phyloP scores from a whole-genome alignment of 2,113 vertebrate genomes.

The Chrysochloris asiatica region DNA sequence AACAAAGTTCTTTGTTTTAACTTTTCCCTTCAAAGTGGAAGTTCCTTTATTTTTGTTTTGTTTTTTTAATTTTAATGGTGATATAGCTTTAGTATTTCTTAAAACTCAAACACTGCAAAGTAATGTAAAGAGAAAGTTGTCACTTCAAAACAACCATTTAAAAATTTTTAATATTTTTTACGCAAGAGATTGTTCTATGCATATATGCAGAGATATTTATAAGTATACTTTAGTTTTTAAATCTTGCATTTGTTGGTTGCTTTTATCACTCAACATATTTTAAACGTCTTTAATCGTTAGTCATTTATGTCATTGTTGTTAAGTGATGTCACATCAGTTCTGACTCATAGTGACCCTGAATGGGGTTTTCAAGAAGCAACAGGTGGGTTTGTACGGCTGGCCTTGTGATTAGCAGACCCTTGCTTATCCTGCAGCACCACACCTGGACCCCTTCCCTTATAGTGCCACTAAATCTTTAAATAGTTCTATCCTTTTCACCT shows the following conservation, averaged over 20 bases:
- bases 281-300: neutral
- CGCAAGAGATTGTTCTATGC: neutral
- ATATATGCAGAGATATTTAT: neutral
- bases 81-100: neutral
- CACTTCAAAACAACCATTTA: neutral
- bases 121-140: constrained; percentile 15
- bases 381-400: too few species aligned
- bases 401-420: too few species aligned
- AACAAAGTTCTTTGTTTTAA: neutral
- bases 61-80: too few species aligned
- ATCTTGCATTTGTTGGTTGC: constrained; percentile 7
- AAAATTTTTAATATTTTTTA: neutral
- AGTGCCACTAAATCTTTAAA: neutral
- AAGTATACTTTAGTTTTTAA: neutral
- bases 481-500: neutral
- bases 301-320: too few species aligned
- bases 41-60: neutral
- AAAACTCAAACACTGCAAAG: neutral
- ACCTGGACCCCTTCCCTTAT: too few species aligned
- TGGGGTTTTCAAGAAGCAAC: too few species aligned
- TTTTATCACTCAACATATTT: neutral
- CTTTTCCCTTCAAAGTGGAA: neutral
- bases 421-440: too few species aligned
- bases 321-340: too few species aligned
- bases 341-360: too few species aligned